Base-by-base conservation (phyloP, 2,888 invertebrate species). In the Ametastegia equiseti region DNA sequence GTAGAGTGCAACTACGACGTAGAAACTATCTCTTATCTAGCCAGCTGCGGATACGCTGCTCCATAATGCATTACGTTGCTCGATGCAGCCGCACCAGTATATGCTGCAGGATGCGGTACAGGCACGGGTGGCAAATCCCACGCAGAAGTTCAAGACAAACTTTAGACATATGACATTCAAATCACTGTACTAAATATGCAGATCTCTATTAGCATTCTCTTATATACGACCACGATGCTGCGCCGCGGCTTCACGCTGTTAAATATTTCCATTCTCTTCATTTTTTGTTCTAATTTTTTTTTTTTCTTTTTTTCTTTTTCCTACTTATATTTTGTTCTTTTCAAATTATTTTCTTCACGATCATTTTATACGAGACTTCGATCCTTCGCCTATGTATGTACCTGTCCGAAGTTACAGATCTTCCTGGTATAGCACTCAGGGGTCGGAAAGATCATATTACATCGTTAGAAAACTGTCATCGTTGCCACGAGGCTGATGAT, bases 131-230 rank as follows among this genome's bases (percentile, higher is more conserved):
- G 54, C 50, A 75, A 54, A 39, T 30, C 75, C 54, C 75, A 75
- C 75, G 75, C 75, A 75, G 15, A 75, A 75, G 75, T 75, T 75
- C 50, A 36, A 54, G 57, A 60, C 77, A 60, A 77, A 60, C 77
- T 60, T 77, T 57, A 77, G 39, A 77, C 57, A 19, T 77, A 42
- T 42, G 77, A 42, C 60, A 60, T 77, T 42, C 75, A 50, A 75
- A 75, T 75, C 54, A 36, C 27, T 54, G n/a, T n/a, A 54, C 75
- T 75, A 60, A 77, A 77, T 60, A 77, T 77, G 60, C 77, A 77
- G 60, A 77, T 77, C 60, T 39, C n/a, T 39, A 75, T 47, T 50
- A 50, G 54, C 54, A 75, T 50, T 75, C 36, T 19, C 75, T 69
- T 39, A n/a, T n/a, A 67, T 39, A 39, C 67, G 67, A n/a, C 5